Base-by-base conservation (phyloP, 2,113 vertebrate species). In the Daboia siamensis region DNA sequence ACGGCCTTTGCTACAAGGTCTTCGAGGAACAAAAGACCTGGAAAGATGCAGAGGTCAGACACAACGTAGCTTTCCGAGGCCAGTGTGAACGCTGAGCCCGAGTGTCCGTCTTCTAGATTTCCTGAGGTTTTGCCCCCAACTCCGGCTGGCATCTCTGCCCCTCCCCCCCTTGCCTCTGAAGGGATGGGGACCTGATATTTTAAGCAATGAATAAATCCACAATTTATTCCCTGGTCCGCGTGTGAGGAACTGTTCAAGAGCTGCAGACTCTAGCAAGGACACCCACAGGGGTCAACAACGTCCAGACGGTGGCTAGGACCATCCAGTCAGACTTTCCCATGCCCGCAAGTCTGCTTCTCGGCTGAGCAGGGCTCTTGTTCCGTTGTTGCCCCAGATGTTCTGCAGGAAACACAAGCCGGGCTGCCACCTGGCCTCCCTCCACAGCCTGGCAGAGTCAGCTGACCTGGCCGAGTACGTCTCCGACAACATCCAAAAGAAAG, bases 1-100 rank as follows among this genome's bases (percentile, higher is more conserved):
- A 64, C 3, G 57, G 7, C 2, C 24, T 3, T 11, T 64, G 24
- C 59, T 64, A 64, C 59, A 64, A 29, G 59, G 0, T 64, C 59
- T 4, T 3, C 10, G 3, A 29, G 2, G 2, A 64, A 4, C 10
- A 1, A 1, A 64, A 64, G 9, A 69, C 0, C 4, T 69, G 61
- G 61, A n/a, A 2, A 0, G 12, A 69, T 0, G 10, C 61, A 15
- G 61, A n/a, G 61, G 61, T 69, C 1, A 69, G 29, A 13, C 39
- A 39, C 39, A 2, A 39, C 39, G 39, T 39, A 2, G 57, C 9
- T 10, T 64, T 64, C 29, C 26, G 4, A 29, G 61, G 61, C 26
- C 61, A 13, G 26, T 13, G 4, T 64, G 26, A 55, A 17, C 3
- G 13, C 17, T 55, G 3, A 55, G 54, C 15, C 3, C 13, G 9